Percentiles rank a stretch among this genome's conserved stretches.
These are phyloP conservation scores for Cephalopterus ornatus DNA, from an alignment of 2,113 vertebrate genomes.

Conservation along the genomic window DNA sequence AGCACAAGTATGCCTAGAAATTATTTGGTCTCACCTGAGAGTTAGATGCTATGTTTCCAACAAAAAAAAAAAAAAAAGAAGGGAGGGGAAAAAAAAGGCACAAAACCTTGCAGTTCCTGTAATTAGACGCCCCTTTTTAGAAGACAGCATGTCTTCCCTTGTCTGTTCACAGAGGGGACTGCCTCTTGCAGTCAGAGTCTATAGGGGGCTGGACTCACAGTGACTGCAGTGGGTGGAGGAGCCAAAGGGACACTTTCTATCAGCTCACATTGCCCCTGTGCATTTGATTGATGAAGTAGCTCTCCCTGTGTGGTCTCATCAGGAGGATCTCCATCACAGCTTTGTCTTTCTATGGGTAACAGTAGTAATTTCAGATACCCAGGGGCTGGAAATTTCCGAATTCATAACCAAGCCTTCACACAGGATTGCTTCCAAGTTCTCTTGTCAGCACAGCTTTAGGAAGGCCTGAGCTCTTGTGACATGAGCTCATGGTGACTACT, in stretches of 20 bases:
- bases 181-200: not conserved
- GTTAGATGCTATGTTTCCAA: not conserved
- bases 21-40: not conserved
- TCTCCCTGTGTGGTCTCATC: not conserved
- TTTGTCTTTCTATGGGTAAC: not conserved
- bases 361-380: not conserved
- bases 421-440: not conserved
- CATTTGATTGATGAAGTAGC: not conserved
- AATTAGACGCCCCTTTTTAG: not conserved
- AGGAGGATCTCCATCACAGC: not conserved
- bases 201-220: accelerated
- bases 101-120: not conserved
- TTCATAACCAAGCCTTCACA: not conserved
- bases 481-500: not conserved
- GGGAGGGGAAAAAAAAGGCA: not conserved
- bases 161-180: not conserved
- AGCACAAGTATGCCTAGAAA: not conserved
- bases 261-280: not conserved
- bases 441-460: not conserved
- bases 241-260: not conserved
- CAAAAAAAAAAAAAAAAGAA: too few relatives aligned
- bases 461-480: not conserved
- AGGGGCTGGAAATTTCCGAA: not conserved
- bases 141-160: not conserved
- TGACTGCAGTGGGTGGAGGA: accelerated